Conservation (phyloP, 2,797 vertebrate species). For the Chromobotia macracanthus region DNA sequence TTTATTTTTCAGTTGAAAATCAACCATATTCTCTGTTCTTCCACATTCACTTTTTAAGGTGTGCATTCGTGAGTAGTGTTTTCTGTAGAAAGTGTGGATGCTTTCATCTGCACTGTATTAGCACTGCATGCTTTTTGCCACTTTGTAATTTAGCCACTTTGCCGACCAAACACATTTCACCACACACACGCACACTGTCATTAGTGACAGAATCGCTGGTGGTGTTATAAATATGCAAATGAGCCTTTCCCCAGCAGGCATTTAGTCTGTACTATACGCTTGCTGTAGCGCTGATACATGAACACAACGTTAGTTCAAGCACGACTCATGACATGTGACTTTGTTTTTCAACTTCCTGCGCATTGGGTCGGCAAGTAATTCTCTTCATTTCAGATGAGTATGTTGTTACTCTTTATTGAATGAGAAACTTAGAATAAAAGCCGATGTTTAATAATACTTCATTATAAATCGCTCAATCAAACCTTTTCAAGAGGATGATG, state of each 20-base stretch:
- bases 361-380: neutral
- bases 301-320: slow-evolving; percentile 15
- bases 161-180: slow-evolving; percentile 6
- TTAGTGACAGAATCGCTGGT: slow-evolving; percentile 10
- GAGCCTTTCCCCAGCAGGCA: slow-evolving; percentile 5
- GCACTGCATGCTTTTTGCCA: neutral
- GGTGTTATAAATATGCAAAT: slow-evolving; percentile 53
- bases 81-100: neutral
- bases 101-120: slow-evolving; percentile 57
- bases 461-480: neutral
- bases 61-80: slow-evolving; percentile 45
- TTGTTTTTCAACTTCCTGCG: slow-evolving; percentile 1
- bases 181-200: slow-evolving; percentile 24
- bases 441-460: neutral
- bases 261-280: neutral
- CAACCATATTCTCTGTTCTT: neutral
- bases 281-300: slow-evolving; percentile 19
- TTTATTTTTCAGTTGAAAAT: neutral
- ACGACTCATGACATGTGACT: slow-evolving; percentile 9
- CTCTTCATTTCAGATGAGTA: neutral
- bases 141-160: slow-evolving; percentile 24
- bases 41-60: neutral
- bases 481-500: neutral
- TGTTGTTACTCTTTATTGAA: neutral
- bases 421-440: slow-evolving; percentile 4